Conservation (phyloP, 2,888 invertebrate species). For the Belgica antarctica region DNA sequence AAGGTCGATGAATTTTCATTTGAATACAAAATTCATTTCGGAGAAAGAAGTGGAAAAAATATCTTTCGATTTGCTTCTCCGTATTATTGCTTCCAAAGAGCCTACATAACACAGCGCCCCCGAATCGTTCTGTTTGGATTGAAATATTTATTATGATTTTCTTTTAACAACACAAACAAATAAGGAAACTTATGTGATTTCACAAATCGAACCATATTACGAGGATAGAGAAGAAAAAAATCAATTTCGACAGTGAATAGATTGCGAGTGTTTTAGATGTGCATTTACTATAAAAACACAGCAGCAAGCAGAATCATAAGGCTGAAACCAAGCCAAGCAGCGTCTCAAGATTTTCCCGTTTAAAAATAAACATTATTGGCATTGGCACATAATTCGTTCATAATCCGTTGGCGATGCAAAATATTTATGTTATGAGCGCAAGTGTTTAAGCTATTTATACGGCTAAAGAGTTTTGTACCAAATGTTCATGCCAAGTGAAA, state of each 20-base stretch:
- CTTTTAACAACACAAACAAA: not conserved
- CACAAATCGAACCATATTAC: not conserved
- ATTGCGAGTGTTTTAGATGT: not conserved
- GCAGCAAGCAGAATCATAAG: too few species aligned
- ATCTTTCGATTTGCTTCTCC: not conserved
- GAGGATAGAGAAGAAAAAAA: slow-evolving; percentile 18
- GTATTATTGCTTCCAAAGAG: not conserved
- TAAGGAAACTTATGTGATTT: not conserved
- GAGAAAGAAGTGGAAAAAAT: not conserved
- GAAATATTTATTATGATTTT: slow-evolving; percentile 11
- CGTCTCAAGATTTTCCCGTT: not conserved
- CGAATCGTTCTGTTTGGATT: not conserved
- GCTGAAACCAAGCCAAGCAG: too few species aligned
- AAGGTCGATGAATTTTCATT: not conserved
- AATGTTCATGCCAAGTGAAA: too few species aligned
- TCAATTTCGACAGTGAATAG: slow-evolving; percentile 7
- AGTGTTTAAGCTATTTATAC: too few species aligned
- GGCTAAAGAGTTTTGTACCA: too few species aligned
- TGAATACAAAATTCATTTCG: not conserved
- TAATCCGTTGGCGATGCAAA: not conserved
- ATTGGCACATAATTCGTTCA: slow-evolving; percentile 32
- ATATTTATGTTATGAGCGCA: not conserved
- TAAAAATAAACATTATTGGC: slow-evolving; percentile 37
- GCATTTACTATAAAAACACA: not conserved
- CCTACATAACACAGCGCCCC: too few species aligned